A percentile compares a stretch with the other conserved stretches of the same genome.
Evolutionary conservation across 2,113 vertebrate species (phyloP).

Genomic region (Megaptera novaeangliae): DNA sequence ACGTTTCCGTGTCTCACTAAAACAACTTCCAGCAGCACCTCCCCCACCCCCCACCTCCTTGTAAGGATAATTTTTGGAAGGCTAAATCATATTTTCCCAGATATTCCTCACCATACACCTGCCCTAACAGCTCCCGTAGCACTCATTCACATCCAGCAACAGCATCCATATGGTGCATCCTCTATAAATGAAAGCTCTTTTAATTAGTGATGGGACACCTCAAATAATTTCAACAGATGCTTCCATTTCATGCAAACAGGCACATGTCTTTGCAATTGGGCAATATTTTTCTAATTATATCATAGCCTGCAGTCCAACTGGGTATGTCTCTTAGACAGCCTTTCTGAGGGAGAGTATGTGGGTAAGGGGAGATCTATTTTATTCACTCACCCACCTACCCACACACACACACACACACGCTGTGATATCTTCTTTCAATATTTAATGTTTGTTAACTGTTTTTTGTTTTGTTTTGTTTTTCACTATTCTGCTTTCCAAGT

Average conservation of each 20-base stretch:
- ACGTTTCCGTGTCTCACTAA: not conserved
- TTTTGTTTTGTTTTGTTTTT: conserved; percentile 38
- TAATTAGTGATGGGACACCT: conserved; percentile 74
- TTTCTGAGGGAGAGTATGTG: not conserved
- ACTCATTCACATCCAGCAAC: conserved; percentile 52
- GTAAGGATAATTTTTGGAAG: conserved; percentile 41
- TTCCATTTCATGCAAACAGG: conserved; percentile 75
- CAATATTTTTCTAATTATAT: conserved; percentile 83
- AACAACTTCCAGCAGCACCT: not conserved
- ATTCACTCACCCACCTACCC: not conserved
- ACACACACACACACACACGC: not conserved
- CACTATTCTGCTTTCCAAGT: conserved; percentile 39
- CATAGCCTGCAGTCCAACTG: conserved; percentile 69
- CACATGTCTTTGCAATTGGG: conserved; percentile 73
- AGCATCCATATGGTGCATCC: conserved; percentile 65
- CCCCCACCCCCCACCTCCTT: not conserved
- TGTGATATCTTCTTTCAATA: not conserved
- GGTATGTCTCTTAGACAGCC: conserved; percentile 62
- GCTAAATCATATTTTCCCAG: not conserved
- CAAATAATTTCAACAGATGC: conserved; percentile 81
- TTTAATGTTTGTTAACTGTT: conserved; percentile 13
- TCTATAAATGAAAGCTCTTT: conserved; percentile 73
- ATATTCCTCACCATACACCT: conserved; percentile 53
- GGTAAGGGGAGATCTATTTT: conserved; percentile 43
- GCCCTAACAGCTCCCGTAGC: conserved; percentile 35